These are phyloP conservation scores for Lasiommata megera DNA, from an alignment of 2,888 invertebrate species.

Conservation along the genomic window DNA sequence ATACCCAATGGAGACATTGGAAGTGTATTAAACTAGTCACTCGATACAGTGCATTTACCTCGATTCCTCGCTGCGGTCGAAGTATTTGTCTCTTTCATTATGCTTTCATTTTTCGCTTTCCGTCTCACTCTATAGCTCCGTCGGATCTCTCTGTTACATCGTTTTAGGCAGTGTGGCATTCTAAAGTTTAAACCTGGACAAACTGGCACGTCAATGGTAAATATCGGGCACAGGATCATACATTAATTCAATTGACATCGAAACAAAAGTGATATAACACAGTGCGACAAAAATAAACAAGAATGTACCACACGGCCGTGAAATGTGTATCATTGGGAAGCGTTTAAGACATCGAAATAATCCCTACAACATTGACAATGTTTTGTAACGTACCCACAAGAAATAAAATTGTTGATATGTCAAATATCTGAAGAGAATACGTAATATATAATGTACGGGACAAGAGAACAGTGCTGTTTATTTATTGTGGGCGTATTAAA, in stretches of 20 bases:
- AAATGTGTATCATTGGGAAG: slow-evolving; percentile 31
- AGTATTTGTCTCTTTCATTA: slow-evolving; percentile 44
- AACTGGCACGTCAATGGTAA: slow-evolving; percentile 66
- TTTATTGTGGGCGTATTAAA: slow-evolving; percentile 48
- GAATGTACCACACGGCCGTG: slow-evolving; percentile 37
- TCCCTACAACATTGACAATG: slow-evolving; percentile 44
- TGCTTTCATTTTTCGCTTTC: slow-evolving; percentile 44
- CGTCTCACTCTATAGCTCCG: slow-evolving; percentile 59
- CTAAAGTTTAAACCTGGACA: slow-evolving; percentile 73
- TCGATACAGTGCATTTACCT: slow-evolving; percentile 73
- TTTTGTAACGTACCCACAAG: slow-evolving; percentile 54
- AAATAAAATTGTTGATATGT: slow-evolving; percentile 51
- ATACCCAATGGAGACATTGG: slow-evolving; percentile 19
- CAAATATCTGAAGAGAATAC: neutral
- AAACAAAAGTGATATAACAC: slow-evolving; percentile 31
- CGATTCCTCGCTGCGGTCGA: slow-evolving; percentile 63
- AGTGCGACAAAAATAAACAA: slow-evolving; percentile 32
- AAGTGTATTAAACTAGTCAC: slow-evolving; percentile 50
- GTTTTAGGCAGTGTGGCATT: slow-evolving; percentile 75
- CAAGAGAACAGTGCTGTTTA: slow-evolving; percentile 31
- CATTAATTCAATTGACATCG: slow-evolving; percentile 32
- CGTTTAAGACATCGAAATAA: slow-evolving; percentile 28
- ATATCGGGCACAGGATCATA: slow-evolving; percentile 53
- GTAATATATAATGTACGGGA: neutral
- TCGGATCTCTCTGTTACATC: slow-evolving; percentile 61